These are phyloP conservation scores for Drosophila prolongata DNA, from an alignment of 2,888 invertebrate genomes.

Conservation along the genomic window DNA sequence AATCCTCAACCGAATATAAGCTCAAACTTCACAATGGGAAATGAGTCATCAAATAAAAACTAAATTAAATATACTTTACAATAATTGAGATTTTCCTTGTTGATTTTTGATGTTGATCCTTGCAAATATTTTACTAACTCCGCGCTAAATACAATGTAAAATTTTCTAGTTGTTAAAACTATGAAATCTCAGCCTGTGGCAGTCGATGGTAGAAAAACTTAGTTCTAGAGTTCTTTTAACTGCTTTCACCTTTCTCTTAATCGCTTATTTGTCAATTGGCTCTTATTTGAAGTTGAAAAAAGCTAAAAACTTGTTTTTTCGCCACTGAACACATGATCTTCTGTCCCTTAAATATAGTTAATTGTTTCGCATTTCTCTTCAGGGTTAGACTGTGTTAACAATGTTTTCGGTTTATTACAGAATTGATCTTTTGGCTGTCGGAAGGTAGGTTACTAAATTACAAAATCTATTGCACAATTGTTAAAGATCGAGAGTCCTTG, in stretches of 20 bases:
- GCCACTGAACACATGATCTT: constrained; percentile 55
- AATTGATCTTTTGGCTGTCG: constrained; percentile 9
- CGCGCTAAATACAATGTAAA: constrained; percentile 69
- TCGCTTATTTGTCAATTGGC: constrained; percentile 72
- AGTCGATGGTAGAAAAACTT: constrained; percentile 59
- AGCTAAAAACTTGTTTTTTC: constrained; percentile 49
- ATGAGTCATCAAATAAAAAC: constrained; percentile 9
- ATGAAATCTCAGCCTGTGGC: constrained; percentile 55
- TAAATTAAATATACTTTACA: constrained; percentile 47
- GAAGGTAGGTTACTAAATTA: constrained; percentile 4
- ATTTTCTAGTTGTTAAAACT: constrained; percentile 64
- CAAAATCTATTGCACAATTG: constrained; percentile 60
- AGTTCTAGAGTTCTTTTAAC: constrained; percentile 51
- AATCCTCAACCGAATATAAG: constrained; percentile 38
- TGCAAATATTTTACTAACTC: constrained; percentile 74
- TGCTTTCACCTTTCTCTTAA: constrained; percentile 53
- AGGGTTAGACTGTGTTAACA: constrained; percentile 39
- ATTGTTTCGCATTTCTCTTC: constrained; percentile 8
- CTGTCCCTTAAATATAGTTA: constrained; percentile 49
- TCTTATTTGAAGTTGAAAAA: constrained; percentile 66
- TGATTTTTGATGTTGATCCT: constrained; percentile 35
- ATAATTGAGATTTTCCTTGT: constrained; percentile 47
- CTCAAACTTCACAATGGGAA: constrained; percentile 22
- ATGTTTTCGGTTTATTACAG: constrained; percentile 8
- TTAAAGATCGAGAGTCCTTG: constrained; percentile 6